phyloP scores from a whole-genome alignment of 2,113 vertebrate species.

The Albula goreensis region DNA sequence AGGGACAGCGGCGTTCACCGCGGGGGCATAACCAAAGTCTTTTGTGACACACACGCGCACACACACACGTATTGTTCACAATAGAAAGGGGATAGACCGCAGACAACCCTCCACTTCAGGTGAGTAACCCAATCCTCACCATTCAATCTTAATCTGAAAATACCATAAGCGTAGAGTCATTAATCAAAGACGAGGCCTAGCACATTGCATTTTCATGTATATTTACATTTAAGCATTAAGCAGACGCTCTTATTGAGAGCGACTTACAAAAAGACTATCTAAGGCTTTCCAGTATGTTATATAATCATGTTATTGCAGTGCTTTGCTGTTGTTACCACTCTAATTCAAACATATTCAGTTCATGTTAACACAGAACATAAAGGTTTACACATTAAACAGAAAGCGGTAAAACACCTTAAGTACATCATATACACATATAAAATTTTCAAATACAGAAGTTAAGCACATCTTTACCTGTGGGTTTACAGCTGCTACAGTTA shows the following conservation, averaged over 20 bases:
- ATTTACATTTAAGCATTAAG: too few species aligned
- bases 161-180: too few species aligned
- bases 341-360: not conserved
- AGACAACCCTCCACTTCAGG: too few species aligned
- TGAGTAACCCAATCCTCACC: too few species aligned
- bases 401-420: not conserved
- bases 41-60: not conserved
- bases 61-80: not conserved
- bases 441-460: not conserved
- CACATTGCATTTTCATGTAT: too few species aligned
- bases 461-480: too few species aligned
- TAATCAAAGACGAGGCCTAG: too few species aligned
- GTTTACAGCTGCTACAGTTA: not conserved
- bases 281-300: not conserved
- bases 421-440: not conserved
- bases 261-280: not conserved
- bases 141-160: too few species aligned
- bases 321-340: not conserved
- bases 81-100: too few species aligned
- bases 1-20: not conserved
- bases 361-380: not conserved
- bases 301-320: not conserved
- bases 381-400: too few species aligned
- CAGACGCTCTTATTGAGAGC: too few species aligned
- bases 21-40: conserved; percentile 27